Base-by-base conservation (phyloP, 2,797 vertebrate genomes). In the Cyprinodon diabolis region DNA sequence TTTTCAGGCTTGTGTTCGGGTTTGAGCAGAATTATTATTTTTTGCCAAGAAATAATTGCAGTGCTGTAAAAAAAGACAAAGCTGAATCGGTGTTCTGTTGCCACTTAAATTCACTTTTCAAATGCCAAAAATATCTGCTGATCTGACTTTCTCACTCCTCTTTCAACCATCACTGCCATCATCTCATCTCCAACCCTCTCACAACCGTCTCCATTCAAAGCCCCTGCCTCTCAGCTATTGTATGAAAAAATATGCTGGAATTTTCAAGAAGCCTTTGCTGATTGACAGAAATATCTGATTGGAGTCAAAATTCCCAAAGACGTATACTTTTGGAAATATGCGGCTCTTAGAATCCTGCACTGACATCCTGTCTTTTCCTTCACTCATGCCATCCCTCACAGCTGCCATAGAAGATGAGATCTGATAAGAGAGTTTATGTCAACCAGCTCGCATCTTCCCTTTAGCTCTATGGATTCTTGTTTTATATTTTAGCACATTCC, bases 251-350 rank as follows among this genome's bases (percentile, higher is more conserved):
- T 48, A 67, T 71, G 76, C 81, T 57, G 55, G 74, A 81, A 77
- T 90, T 87, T 70, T 88, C 75, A 73, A 70, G 72, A 80, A 40
- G 55, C 68, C 66, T 25, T 68, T 68, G 81, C 85, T 86, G 85
- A 87, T 83, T 84, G 87, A 90, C 83, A 71, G 77, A 80, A 88
- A 89, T 83, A 86, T 90, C 86, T 86, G 84, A 89, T 88, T 51
- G 55, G 86, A 84, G 69, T 69, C 77, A 77, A 73, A 78, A 58
- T 63, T 75, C 66, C 74, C 71, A 70, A 68, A 79, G 79, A 77
- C 51, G 80, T 70, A 84, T 74, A 87, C 79, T 79, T 45, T 12
- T 9, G 40, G 68, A 69, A 68, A 80, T 81, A 78, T 25, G 43
- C 17, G 60, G 69, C 47, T 69, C 78, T 72, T 75, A 82, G 84